These are phyloP conservation scores for Acleris cristana DNA, from an alignment of 2,888 invertebrate species.

Conservation along the genomic window DNA sequence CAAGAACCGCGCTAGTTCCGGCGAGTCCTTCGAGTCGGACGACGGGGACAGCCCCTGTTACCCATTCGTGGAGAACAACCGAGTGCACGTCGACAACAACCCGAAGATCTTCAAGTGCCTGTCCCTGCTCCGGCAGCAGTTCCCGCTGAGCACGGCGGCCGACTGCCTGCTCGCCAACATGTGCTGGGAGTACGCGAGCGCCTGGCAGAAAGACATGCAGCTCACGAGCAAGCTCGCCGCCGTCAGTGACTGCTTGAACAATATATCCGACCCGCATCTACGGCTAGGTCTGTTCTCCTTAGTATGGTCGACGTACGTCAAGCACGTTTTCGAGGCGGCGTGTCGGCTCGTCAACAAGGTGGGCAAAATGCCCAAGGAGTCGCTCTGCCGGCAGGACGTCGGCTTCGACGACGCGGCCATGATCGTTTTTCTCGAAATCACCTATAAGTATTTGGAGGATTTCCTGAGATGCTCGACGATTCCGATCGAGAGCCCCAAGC, in stretches of 20 bases:
- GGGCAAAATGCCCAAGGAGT: constrained; percentile 93
- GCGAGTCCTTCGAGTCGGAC: constrained; percentile 46
- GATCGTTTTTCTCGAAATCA: constrained; percentile 72
- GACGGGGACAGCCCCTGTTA: constrained; percentile 59
- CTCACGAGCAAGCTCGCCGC: constrained; percentile 87
- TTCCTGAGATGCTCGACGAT: constrained; percentile 72
- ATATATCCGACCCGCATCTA: constrained; percentile 86
- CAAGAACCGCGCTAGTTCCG: constrained; percentile 51
- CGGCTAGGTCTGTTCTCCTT: constrained; percentile 92
- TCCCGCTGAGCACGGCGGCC: constrained; percentile 93
- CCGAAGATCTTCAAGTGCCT: constrained; percentile 85
- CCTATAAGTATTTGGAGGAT: constrained; percentile 74
- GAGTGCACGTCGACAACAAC: constrained; percentile 66
- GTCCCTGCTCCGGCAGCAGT: constrained; percentile 88
- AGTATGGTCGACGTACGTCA: constrained; percentile 95
- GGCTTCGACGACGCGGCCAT: constrained; percentile 87
- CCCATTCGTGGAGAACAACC: constrained; percentile 66
- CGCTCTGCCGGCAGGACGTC: constrained; percentile 90
- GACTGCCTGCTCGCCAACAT: constrained; percentile 92
- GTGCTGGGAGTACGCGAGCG: constrained; percentile 95
- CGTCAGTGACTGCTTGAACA: constrained; percentile 87
- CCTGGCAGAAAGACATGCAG: constrained; percentile 92
- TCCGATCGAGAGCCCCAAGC: constrained; percentile 63
- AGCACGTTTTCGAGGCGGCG: constrained; percentile 89
- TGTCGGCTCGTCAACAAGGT: constrained; percentile 91